Base-by-base conservation (phyloP, 2,113 vertebrate species). In the Myiagra hebetior region DNA sequence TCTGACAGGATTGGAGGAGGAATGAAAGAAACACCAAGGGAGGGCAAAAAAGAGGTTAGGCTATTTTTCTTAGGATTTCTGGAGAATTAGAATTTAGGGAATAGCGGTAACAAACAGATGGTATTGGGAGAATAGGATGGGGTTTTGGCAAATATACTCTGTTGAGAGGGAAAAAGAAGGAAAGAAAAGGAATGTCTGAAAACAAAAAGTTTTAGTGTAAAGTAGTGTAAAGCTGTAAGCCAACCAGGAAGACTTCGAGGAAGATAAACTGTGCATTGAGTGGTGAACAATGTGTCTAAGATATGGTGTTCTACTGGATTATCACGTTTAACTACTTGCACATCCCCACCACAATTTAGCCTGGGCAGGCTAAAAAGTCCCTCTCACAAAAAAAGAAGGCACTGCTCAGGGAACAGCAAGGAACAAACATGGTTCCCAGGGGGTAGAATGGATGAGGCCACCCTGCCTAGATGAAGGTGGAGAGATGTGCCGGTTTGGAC, bases 111-210 rank as follows among this genome's bases (percentile, higher is more conserved):
- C 19, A 91, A 90, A 67, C 31, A 84, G 50, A 87, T 41, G 30
- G 84, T 70, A 30, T 33, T 91, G 20, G 42, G 24, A 90, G 35
- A 84, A 83, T 16, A 68, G 28, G 41, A 35, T 55, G 26, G 7
- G 3, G 4, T 35, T 86, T 89, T 57, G 33, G 24, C 10, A 77
- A 88, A 80, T 30, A 47, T 20, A 21, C 22, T 31, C 11, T 59
- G 19, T 46, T 30, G 11, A 14, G 3, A 4, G 11, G 14, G 0
- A 0, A 2, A 10, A 37, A n/a, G 7, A 7, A 1, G 2, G 7
- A 21, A 21, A 7, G 13, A 8, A 78, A 31, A 47, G 18, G 1
- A 2, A 39, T 6, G 4, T 44, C 53, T 76, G 27, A 44, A 68
- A 82, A 18, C 4, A 83, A 65, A 94, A 85, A 16, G 5, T 88